Base-by-base conservation (phyloP, 2,113 vertebrate genomes). In the Podilymbus podiceps region DNA sequence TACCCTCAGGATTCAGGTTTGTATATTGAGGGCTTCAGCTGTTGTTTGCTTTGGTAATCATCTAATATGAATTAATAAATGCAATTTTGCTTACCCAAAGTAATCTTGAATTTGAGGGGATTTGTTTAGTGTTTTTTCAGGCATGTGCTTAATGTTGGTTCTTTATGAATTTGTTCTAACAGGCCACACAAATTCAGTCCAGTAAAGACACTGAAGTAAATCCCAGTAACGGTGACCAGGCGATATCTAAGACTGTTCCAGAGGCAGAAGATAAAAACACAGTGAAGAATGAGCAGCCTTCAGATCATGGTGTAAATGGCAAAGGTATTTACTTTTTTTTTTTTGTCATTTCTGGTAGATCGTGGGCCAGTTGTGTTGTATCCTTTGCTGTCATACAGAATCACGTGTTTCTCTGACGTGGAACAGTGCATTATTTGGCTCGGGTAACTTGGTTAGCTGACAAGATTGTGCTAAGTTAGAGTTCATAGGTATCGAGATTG, bases 241-340 rank as follows among this genome's bases (percentile, higher is more conserved):
- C 74, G 55, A 1, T 82, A 63, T 28, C 96, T 52, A 97, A 97
- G 95, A 35, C 83, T 33, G 87, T 50, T 52, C 94, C 95, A 74
- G 87, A 95, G 71, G 55, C 69, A 85, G 91, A 81, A 84, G 95
- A 97, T 53, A 96, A 95, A 68, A 85, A 79, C 46, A 18, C 15
- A 38, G 72, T 69, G 15, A 98, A 96, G 73, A 97, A 92, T 3
- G 98, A 98, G 88, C 97, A 98, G 19, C 98, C 98, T 76, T 98
- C 98, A 38, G 98, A 98, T 62, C 97, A 91, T 4, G 71, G 42
- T 74, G 93, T 75, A 68, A 90, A 91, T 55, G 97, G 95, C 46
- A 98, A 98, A 98, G 98, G 98, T 98, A 98, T 86, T 90, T 78
- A 35, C 18, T 62, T 44, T 46, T 11, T 18, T 24, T 30, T 35